Percentiles rank a stretch among this genome's conserved stretches.
These are phyloP conservation scores for Stenodera caucasica DNA, from an alignment of 2,888 invertebrate species.

Conservation along the genomic window DNA sequence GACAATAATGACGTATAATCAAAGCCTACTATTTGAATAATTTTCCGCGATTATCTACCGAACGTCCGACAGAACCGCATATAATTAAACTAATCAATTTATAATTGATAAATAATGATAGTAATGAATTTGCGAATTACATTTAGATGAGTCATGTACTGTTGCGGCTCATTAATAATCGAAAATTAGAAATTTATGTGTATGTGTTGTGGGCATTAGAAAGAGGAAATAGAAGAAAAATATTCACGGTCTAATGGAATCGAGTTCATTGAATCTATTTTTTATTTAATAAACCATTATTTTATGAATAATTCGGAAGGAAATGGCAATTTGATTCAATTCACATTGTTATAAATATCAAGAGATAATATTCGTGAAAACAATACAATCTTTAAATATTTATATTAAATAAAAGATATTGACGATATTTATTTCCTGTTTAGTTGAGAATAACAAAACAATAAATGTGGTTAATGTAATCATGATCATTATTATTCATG, in stretches of 20 bases:
- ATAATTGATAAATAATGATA: no score
- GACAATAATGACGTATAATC: no score
- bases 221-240: neutral
- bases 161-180: no score
- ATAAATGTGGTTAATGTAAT: neutral
- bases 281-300: neutral
- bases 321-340: neutral
- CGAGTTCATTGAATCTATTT: slow-evolving; percentile 6
- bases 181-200: no score
- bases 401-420: neutral
- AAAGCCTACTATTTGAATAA: no score
- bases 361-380: no score
- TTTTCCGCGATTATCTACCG: no score
- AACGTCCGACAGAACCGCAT: no score
- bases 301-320: neutral
- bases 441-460: neutral
- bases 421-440: neutral
- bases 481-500: slow-evolving; percentile 4
- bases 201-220: neutral
- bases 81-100: no score
- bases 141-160: no score
- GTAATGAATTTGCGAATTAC: no score
- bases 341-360: no score
- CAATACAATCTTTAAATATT: neutral
- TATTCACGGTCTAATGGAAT: slow-evolving; percentile 8